Evolutionary conservation across 1,140 invertebrate genomes (phyloP).

Genomic region (Hycleus phaleratus): DNA sequence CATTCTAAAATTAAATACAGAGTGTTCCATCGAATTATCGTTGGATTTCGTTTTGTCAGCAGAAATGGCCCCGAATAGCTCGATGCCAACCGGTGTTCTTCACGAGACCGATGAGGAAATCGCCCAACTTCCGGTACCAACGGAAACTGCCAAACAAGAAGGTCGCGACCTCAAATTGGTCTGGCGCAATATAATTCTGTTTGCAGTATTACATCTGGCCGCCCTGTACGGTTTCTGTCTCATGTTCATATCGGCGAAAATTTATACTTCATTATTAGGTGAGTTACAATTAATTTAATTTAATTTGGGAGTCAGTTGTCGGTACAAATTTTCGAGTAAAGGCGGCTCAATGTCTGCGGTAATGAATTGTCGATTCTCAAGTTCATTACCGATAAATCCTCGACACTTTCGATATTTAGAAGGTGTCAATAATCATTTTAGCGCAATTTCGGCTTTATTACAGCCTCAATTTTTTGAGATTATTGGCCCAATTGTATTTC

Average conservation of each 20-base stretch:
- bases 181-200: conserved; percentile 88
- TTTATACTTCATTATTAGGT: conserved; percentile 70
- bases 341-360: no score
- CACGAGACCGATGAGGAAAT: conserved; percentile 34
- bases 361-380: no score
- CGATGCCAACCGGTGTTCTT: conserved; percentile 30
- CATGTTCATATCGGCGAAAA: conserved; percentile 68
- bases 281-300: conserved; percentile 39
- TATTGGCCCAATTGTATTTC: no score
- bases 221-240: conserved; percentile 81
- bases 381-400: no score
- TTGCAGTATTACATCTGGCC: conserved; percentile 75
- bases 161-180: conserved; percentile 59
- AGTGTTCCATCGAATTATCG: no score
- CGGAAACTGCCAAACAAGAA: conserved; percentile 34
- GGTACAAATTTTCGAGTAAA: no score
- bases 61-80: conserved; percentile 35
- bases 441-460: no score
- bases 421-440: no score
- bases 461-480: no score
- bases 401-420: no score
- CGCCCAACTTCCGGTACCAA: conserved; percentile 5
- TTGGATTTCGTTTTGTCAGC: not conserved
- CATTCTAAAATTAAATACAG: no score
- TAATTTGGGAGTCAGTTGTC: no score